Base-by-base conservation (phyloP, 2,797 vertebrate species). In the Xyrichtys novacula region DNA sequence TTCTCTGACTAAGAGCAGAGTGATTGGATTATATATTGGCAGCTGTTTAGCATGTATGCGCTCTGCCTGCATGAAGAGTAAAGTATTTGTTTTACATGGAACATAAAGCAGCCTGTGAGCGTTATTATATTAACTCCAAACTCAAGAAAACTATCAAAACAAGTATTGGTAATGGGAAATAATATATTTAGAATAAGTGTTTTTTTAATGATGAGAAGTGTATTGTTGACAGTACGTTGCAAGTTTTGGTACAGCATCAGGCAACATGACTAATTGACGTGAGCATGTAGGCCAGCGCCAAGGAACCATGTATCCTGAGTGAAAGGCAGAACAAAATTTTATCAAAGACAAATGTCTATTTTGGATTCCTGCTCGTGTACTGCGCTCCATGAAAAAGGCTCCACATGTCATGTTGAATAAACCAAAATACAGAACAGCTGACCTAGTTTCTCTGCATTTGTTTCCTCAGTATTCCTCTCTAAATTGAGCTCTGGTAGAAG, bases 371-470 rank as follows among this genome's bases (percentile, higher is more conserved):
- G 2, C 0, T 3, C 43, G 32, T 0, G 46, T 31, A 50, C 54
- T 60, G 58, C 25, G 2, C 61, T 71, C 55, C 9, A 38, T 56
- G 46, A 61, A 69, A 76, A 42, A 20, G 60, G 44, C 58, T 76
- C 57, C 74, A 69, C 56, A 76, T 76, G 85, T 87, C 83, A 83
- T 6, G 55, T 78, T 74, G 73, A 85, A 80, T 85, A 65, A 58
- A 50, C 26, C 55, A 76, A 62, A 70, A 79, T 74, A 76, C 60
- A 65, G 32, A 57, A 65, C 54, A 61, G 59, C 40, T 76, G 52
- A 43, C 67, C 57, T 44, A 58, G 43, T 74, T 84, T 78, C 31
- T 55, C 36, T 42, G 46, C 61, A 75, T 78, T 64, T 40, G 48
- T 42, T 71, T 36, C 19, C 48, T 19, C 14, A 22, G 47, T 31